Conservation (phyloP, 1,140 invertebrate genomes). For the Drosophila pruinosa region DNA sequence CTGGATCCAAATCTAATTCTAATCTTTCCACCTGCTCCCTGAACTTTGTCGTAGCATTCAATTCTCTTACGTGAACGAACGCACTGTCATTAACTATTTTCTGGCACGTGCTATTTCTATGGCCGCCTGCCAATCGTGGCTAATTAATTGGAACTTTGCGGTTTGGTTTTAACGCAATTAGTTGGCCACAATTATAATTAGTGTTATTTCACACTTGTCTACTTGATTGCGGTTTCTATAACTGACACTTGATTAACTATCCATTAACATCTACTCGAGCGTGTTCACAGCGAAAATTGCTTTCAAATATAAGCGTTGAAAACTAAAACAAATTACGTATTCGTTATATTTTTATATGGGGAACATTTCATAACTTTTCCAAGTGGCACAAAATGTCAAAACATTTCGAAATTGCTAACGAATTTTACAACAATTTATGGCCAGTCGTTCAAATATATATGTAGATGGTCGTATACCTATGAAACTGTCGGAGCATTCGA, state of each 20-base stretch:
- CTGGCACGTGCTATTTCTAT: neutral
- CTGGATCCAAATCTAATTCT: neutral
- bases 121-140: conserved; percentile 30
- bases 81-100: neutral
- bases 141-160: conserved; percentile 75
- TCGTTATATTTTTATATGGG: neutral
- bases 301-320: neutral
- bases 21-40: neutral
- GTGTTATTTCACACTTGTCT: conserved; percentile 54
- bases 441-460: conserved; percentile 16
- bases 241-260: conserved; percentile 43
- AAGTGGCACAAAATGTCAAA: conserved; percentile 29
- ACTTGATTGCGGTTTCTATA: conserved; percentile 39
- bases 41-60: neutral
- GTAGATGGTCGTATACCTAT: conserved; percentile 15
- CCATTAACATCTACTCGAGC: conserved; percentile 42
- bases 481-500: conserved; percentile 43
- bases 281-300: neutral
- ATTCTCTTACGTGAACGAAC: neutral
- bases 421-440: conserved; percentile 65
- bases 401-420: conserved; percentile 44
- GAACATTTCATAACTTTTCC: conserved; percentile 43
- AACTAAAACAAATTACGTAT: neutral
- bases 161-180: conserved; percentile 58
- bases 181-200: conserved; percentile 72